phyloP scores from a whole-genome alignment of 2,113 vertebrate genomes.

The Gambusia holbrooki region DNA sequence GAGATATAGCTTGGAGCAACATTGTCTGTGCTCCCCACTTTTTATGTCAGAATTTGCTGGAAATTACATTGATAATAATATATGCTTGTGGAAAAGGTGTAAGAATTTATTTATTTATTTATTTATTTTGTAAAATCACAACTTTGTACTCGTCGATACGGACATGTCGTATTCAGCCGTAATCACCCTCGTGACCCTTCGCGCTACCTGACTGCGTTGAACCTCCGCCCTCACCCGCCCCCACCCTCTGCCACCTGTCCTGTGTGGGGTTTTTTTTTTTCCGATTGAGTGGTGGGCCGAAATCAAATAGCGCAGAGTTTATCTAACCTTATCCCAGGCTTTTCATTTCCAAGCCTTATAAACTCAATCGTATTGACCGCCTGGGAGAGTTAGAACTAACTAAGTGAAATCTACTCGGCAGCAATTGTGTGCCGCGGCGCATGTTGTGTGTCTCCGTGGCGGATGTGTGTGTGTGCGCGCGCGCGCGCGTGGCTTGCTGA shows the following conservation, averaged over 20 bases:
- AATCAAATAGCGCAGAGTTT: conserved; percentile 81
- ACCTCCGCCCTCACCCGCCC: not conserved
- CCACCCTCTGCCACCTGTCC: conserved; percentile 69
- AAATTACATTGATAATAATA: not conserved
- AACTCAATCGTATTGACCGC: conserved; percentile 95
- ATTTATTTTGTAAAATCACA: not conserved
- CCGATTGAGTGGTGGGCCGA: conserved; percentile 45
- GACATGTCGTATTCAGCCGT: conserved; percentile 33
- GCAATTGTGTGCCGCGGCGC: conserved; percentile 81
- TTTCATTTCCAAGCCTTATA: conserved; percentile 98
- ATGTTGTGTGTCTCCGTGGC: conserved; percentile 45
- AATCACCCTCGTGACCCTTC: conserved; percentile 57
- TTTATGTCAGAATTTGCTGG: not conserved
- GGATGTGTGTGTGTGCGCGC: conserved; percentile 35
- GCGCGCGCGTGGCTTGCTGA: conserved; percentile 80
- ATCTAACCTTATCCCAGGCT: conserved; percentile 87
- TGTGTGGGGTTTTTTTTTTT: conserved; percentile 45
- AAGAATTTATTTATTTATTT: not conserved
- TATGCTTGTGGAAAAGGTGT: not conserved
- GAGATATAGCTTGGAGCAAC: not conserved
- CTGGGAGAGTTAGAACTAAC: conserved; percentile 93
- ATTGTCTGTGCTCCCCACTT: not conserved
- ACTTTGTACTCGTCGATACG: conserved; percentile 19
- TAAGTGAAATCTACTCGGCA: conserved; percentile 95
- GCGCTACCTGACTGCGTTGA: conserved; percentile 44